Evolutionary conservation across 1,140 invertebrate genomes (phyloP), one percentile per base, ranked within the genome.

Genomic region (Cotesia glomerata): DNA sequence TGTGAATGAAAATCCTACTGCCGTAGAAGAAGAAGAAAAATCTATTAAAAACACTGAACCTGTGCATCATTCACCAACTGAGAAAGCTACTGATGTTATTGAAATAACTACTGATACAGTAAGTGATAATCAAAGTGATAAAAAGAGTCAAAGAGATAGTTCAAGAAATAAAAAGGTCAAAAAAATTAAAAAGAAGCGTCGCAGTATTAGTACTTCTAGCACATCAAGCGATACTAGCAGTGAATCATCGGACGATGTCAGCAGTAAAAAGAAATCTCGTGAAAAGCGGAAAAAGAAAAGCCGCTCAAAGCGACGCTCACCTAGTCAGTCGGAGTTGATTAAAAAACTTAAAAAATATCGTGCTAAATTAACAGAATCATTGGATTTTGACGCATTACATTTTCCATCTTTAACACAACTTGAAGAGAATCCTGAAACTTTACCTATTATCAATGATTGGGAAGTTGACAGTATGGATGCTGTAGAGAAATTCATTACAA

Each of bases 381-480:
- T 67, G 0, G 84, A 87, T 56, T 86, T 86, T 54, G 83, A 86
- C 14, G 78, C 79, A 0, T 68, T 84, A 5, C 81, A 84, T 73
- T 82, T 87, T 3, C 78, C 79, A 2, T 85, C 85, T 0, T 70
- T 87, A 16, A 85, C 81, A 5, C 85, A 87, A 39, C 76, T 86
- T 0, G 83, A 86, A 18, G 79, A 80, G 45, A 81, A 78, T 0
- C 69, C 69, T 4, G 82, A 82, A 51, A 76, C 74, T 14, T 80
- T 82, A 11, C 69, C 81, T 3, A 72, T 85, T 4, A 79, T 80
- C 0, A 84, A 87, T 16, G 85, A 87, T 7, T 87, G 86, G 86
- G 85, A 87, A 69, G 84, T 87, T 0, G 85, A 87, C 26, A 87
- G 85, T 69, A 75, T 86, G 16, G 86, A 87, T 35, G 82, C 79